These are phyloP conservation scores for Esperia sulphurella DNA, from an alignment of 2,888 invertebrate species.

Conservation along the genomic window DNA sequence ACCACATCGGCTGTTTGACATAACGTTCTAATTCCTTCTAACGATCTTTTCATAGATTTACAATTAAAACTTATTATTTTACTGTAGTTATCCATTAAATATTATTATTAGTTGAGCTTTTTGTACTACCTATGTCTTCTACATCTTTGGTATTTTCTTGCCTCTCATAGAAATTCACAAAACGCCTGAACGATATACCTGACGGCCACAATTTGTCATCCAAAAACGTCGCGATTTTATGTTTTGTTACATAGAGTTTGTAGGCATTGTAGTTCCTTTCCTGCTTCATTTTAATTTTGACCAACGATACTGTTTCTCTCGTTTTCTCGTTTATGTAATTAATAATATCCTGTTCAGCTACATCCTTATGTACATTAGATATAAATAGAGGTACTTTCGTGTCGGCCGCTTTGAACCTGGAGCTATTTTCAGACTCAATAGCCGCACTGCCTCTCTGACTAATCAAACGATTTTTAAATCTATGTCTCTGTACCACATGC, in stretches of 20 bases:
- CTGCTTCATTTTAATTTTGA: background rate
- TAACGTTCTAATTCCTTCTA: background rate
- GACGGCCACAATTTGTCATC: slow-evolving; percentile 13
- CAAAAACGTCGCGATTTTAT: slow-evolving; percentile 6
- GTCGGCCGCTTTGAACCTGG: background rate
- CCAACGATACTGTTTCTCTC: background rate
- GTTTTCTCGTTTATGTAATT: background rate
- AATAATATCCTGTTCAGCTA: background rate
- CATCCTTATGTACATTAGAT: background rate
- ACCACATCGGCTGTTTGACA: background rate
- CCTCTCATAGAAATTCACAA: background rate
- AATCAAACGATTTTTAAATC: background rate
- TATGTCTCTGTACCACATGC: background rate
- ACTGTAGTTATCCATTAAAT: background rate
- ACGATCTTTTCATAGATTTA: slow-evolving; percentile 7
- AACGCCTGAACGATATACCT: background rate
- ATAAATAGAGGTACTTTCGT: background rate
- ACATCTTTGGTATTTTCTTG: too few relatives aligned
- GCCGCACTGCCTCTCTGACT: background rate
- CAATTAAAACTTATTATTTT: slow-evolving; percentile 11
- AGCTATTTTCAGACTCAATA: too few relatives aligned
- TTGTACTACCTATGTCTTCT: background rate
- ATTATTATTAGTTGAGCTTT: background rate
- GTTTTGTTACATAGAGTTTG: background rate
- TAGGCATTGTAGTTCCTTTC: slow-evolving; percentile 7